Base-by-base conservation (phyloP, 2,113 vertebrate species). In the Mirza zaza region DNA sequence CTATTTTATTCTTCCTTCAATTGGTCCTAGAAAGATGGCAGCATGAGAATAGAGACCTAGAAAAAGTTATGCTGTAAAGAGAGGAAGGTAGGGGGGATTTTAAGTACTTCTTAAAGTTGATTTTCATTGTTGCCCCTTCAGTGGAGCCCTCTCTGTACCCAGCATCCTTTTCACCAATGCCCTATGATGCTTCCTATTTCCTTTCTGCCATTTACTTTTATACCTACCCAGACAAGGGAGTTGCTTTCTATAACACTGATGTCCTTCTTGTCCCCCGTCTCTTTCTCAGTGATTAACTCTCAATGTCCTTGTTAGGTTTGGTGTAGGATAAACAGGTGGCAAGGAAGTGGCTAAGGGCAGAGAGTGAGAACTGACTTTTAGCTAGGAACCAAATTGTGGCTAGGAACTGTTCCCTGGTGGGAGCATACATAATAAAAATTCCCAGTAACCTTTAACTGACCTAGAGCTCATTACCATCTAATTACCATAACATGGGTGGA, bases 251-350 rank as follows among this genome's bases (percentile, higher is more conserved):
- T 32, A 92, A 52, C 25, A 23, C 50, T 32, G 18, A 25, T 0
- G 0, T 21, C 87, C 48, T 84, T 96, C 45, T 90, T 39, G 18
- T 2, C 34, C 8, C 9, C 34, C 84, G 0, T 80, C 77, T 86
- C 34, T 77, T 93, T 82, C 71, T 93, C 36, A 42, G 61, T 75
- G 65, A 93, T 70, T 42, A 91, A 42, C 4, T 97, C 92, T 93
- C 61, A 75, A 50, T 21, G 57, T 93, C 87, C 87, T 59, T 59
- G 57, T 59, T 59, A 8, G 21, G 57, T 59, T 21, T 59, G 21
- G 21, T 59, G 57, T 59, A 23, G 23, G 17, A 8, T 23, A 59
- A 59, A 59, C 57, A 59, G 57, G 57, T 59, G 57, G 21, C 57
- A 59, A 59, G 57, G 57, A 59, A 59, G 57, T 25, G 57, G 21